Base-by-base conservation (phyloP, 1,140 invertebrate genomes). In the Bombus pyrosoma region DNA sequence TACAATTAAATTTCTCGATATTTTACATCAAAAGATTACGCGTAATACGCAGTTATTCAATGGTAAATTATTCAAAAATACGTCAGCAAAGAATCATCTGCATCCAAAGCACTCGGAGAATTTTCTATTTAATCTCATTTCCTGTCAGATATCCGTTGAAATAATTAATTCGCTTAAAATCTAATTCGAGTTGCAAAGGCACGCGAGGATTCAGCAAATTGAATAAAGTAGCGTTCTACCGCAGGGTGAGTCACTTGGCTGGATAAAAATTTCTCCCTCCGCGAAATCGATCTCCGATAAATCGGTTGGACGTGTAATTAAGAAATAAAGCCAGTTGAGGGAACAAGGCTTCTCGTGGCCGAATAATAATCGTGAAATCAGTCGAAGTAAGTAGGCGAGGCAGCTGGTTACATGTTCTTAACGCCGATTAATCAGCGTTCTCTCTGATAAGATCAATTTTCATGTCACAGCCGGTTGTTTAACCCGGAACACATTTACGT, bases 361-460 rank as follows among this genome's bases (percentile, higher is more conserved):
- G 34, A 39, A 39, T 15, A 59, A 37, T 15, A 62, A 77, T 62
- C 37, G 22, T 34, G 32, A 62, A 22, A 64, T 18, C 34, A 62
- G 59, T 74, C 3, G 62, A 28, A 9, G 34, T 28, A 37, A 34
- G 37, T 10, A 57, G 9, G 10, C 25, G 41, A 47, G 2, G 8
- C 39, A 62, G 13, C 28, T 43, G 37, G 69, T 74, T 43, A 47
- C 59, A 5, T 2, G 62, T 69, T n/a, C 22, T 68, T 64, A 41
- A 66, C 25, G 22, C 22, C 41, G n/a, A 59, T 83, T 78, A 83
- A 83, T 83, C 66, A 69, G 28, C 10, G 10, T 39, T 28, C 28
- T 9, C 22, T 8, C 12, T 22, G 81, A 66, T 68, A 68, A 77
- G 22, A 77, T 83, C 66, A 34, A 41, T 32, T 68, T 77, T 32